These are phyloP conservation scores for Epizoanthus scotinus DNA, from an alignment of 92 coral and sea anemone species.

Conservation along the genomic window DNA sequence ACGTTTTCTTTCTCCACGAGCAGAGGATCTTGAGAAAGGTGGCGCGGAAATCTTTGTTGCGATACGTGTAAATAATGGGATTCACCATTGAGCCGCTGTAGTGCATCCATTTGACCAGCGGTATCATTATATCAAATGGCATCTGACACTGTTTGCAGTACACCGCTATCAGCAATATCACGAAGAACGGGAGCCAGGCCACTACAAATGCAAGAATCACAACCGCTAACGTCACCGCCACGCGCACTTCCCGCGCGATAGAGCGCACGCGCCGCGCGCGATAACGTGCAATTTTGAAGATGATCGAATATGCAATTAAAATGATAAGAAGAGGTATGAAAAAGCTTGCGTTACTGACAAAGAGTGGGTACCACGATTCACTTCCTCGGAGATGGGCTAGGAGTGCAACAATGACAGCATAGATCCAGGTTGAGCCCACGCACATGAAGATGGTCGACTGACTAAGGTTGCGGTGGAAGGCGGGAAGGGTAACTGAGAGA, in stretches of 20 bases:
- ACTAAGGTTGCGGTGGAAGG: constrained; percentile 84
- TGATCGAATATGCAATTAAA: constrained; percentile 73
- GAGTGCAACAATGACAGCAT: constrained; percentile 68
- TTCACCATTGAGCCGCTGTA: constrained; percentile 92
- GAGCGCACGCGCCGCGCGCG: constrained; percentile 77
- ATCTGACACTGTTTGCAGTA: constrained; percentile 57
- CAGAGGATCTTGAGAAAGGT: constrained; percentile 70
- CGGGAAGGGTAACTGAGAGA: constrained; percentile 88
- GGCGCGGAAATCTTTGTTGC: constrained; percentile 77
- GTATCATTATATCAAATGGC: constrained; percentile 47
- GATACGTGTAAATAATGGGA: constrained; percentile 86
- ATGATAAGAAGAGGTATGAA: constrained; percentile 78
- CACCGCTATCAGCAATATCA: constrained; percentile 50
- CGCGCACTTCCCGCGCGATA: constrained; percentile 85
- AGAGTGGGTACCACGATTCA: constrained; percentile 68
- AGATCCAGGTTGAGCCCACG: constrained; percentile 78
- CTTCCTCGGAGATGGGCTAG: constrained; percentile 51
- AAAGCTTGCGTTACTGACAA: constrained; percentile 75
- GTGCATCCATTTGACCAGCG: constrained; percentile 90
- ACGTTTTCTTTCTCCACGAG: constrained; percentile 35
- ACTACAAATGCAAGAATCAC: constrained; percentile 87
- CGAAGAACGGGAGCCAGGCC: constrained; percentile 89
- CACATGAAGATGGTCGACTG: constrained; percentile 56
- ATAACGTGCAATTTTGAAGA: constrained; percentile 80
- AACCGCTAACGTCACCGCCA: constrained; percentile 89